Conservation (phyloP, 1,140 invertebrate genomes). For the Bombus affinis region DNA sequence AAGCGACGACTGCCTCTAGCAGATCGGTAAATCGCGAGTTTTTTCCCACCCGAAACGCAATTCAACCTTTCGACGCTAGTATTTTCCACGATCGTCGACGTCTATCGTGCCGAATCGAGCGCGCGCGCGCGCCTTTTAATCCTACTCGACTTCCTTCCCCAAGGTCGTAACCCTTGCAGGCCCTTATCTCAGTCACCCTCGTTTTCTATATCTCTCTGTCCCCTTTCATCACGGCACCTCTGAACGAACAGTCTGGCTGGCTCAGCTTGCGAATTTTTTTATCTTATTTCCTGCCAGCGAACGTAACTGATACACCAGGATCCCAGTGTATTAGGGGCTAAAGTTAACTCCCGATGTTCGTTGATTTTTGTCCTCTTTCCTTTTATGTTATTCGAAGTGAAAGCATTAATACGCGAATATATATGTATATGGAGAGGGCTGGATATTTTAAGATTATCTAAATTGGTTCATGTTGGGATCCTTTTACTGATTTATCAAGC, state of each 20-base stretch:
- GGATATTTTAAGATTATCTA: neutral
- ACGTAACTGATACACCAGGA: constrained; percentile 45
- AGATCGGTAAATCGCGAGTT: neutral
- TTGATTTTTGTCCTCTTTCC: neutral
- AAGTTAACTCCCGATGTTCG: constrained; percentile 19
- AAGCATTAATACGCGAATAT: neutral
- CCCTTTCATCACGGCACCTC: constrained; percentile 10
- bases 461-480: neutral
- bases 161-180: constrained; percentile 51
- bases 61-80: neutral
- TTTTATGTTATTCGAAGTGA: neutral
- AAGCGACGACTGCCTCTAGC: neutral
- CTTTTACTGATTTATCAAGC: no score
- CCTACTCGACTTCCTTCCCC: constrained; percentile 41
- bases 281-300: constrained; percentile 45
- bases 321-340: neutral
- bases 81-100: constrained; percentile 35
- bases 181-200: constrained; percentile 61
- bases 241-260: constrained; percentile 11
- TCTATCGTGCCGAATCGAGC: constrained; percentile 21
- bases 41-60: neutral
- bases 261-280: constrained; percentile 42
- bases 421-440: no score
- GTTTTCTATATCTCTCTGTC: constrained; percentile 47
- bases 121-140: constrained; percentile 52